These are phyloP conservation scores for Saturnia pavonia DNA, from an alignment of 2,888 invertebrate genomes.

Conservation along the genomic window DNA sequence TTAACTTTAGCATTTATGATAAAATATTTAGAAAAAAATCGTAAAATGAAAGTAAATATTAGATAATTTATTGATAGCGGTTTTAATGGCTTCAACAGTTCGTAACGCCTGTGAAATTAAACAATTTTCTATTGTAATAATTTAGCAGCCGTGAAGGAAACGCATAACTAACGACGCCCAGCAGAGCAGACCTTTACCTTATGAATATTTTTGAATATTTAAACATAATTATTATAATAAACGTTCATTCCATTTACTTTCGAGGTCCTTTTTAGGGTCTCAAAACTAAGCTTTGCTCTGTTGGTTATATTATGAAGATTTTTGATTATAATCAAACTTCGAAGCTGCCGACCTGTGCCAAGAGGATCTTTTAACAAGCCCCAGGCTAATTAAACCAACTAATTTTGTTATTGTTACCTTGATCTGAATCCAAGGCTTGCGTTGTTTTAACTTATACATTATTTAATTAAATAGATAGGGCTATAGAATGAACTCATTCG, in stretches of 20 bases:
- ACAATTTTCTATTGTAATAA: not conserved
- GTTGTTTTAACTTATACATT: not conserved
- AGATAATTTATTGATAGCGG: not conserved
- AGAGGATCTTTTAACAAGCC: not conserved
- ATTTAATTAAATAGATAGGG: not conserved
- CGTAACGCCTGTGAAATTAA: not conserved
- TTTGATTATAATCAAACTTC: not conserved
- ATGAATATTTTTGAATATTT: constrained; percentile 1
- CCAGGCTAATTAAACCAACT: not conserved
- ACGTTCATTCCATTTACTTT: not conserved
- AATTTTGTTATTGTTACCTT: not conserved
- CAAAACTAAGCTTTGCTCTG: not conserved
- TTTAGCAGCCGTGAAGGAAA: not conserved
- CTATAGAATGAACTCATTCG: not conserved
- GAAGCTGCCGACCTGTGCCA: not conserved
- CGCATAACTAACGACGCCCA: not conserved
- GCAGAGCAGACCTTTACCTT: not conserved
- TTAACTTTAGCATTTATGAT: not conserved
- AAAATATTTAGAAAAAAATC: not conserved
- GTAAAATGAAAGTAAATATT: not conserved
- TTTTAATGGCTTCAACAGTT: not conserved
- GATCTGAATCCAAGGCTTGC: not conserved
- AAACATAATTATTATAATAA: not conserved
- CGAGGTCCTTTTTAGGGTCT: not conserved
- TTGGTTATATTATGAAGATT: not conserved